Conservation (phyloP, 2,113 vertebrate genomes). For the Cynoglossus semilaevis region DNA sequence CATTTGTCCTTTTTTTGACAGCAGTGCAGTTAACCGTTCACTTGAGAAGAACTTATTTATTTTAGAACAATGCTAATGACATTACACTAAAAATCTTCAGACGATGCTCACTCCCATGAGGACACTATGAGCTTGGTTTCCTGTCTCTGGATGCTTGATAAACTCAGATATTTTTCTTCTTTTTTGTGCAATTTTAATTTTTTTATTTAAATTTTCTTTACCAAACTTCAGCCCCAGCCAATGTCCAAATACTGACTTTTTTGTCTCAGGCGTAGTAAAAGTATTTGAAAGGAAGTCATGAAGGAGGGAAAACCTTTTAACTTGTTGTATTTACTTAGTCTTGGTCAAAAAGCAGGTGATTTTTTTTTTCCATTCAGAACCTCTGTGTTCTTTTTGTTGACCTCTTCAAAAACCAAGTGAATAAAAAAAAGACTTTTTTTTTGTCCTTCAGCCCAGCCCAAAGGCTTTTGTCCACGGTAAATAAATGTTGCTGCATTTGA, state of each 20-base stretch:
- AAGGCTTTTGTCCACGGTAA: constrained; percentile 60
- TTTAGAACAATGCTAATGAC: constrained; percentile 11
- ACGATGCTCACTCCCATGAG: too few relatives aligned
- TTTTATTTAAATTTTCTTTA: constrained; percentile 29
- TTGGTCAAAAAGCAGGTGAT: constrained; percentile 82
- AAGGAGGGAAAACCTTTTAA: constrained; percentile 77
- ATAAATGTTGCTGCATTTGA: constrained; percentile 76
- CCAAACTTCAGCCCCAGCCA: constrained; percentile 66
- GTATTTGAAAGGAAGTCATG: constrained; percentile 74
- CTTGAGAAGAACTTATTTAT: constrained; percentile 21
- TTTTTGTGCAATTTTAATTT: constrained; percentile 66
- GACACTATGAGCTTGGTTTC: constrained; percentile 22
- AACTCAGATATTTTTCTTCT: constrained; percentile 41
- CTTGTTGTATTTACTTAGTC: constrained; percentile 89
- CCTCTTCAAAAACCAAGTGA: constrained; percentile 66
- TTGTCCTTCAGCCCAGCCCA: constrained; percentile 50
- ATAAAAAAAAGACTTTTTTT: constrained; percentile 23
- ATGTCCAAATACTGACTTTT: constrained; percentile 89
- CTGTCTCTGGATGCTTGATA: constrained; percentile 62
- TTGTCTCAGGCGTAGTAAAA: constrained; percentile 88
- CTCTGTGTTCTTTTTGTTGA: constrained; percentile 77
- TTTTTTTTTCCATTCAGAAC: constrained; percentile 82
- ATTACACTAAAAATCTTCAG: too few relatives aligned
- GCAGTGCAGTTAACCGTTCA: too few relatives aligned
- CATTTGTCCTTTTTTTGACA: too few relatives aligned